Conservation (phyloP, 2,888 invertebrate genomes). For the Aphodius granarius region DNA sequence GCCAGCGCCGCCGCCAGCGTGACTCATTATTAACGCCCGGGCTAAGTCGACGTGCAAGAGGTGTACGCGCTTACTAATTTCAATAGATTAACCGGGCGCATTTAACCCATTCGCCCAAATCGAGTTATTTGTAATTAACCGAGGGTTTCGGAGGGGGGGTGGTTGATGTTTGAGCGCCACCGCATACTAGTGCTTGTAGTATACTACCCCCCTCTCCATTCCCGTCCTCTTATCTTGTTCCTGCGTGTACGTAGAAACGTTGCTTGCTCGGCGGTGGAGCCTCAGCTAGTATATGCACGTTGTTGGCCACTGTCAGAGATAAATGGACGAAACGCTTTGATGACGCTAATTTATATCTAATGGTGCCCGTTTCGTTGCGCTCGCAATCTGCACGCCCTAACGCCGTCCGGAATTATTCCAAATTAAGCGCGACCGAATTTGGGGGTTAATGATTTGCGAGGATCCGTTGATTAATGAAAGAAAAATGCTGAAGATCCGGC, state of each 20-base stretch:
- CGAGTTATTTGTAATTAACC: conserved; percentile 57
- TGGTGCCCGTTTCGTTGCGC: conserved; percentile 7
- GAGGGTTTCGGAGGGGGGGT: conserved; percentile 38
- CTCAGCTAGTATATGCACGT: not conserved
- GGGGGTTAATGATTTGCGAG: not conserved
- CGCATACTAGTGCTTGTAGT: not conserved
- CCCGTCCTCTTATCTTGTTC: conserved; percentile 3
- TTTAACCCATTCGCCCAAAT: conserved; percentile 55
- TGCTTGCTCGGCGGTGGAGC: not conserved
- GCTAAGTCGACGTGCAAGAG: conserved; percentile 55
- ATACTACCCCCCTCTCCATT: conserved; percentile 7
- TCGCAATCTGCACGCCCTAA: not conserved
- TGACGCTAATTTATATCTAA: conserved; percentile 14
- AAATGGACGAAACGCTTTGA: conserved; percentile 34
- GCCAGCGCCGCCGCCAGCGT: conserved; percentile 28
- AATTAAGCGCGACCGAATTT: not conserved
- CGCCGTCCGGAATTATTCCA: not conserved
- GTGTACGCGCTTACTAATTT: conserved; percentile 56
- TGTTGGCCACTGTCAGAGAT: conserved; percentile 39
- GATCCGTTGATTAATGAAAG: not conserved
- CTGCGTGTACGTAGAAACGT: not conserved
- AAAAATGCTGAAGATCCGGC: not conserved
- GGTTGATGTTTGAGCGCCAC: conserved; percentile 6
- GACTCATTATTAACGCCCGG: conserved; percentile 51
- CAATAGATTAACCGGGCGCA: conserved; percentile 56